A percentile compares a stretch with the other conserved stretches of the same genome.
These are phyloP conservation scores for Scolopax bukidnonensis DNA, from an alignment of 2,797 vertebrate species.

Conservation along the genomic window DNA sequence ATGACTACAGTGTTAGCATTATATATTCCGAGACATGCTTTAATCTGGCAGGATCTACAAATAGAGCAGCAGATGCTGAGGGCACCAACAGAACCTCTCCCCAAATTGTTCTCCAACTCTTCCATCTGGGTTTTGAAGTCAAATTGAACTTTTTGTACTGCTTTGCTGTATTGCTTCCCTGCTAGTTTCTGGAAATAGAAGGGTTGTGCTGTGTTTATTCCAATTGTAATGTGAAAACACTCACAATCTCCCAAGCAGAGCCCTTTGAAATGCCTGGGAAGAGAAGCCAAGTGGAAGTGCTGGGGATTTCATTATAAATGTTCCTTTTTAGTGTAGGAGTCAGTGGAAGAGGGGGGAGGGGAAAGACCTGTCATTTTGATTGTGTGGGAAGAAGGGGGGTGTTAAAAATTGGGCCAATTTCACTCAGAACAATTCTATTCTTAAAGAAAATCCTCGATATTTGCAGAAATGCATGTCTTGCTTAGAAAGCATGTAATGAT, in stretches of 20 bases:
- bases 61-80: slow-evolving; percentile 31
- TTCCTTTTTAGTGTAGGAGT: neutral
- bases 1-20: neutral
- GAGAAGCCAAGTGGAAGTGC: slow-evolving; percentile 32
- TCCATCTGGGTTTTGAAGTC: slow-evolving; percentile 7
- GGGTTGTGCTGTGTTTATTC: neutral
- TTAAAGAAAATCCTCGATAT: neutral
- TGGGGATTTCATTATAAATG: neutral
- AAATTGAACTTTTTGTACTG: neutral
- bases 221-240: neutral
- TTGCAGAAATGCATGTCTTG: neutral
- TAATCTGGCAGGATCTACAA: neutral
- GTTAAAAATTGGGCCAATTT: neutral
- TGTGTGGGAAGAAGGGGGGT: neutral
- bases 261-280: neutral
- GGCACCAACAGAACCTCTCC: neutral
- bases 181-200: neutral
- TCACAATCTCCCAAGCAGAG: neutral
- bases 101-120: neutral
- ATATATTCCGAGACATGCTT: neutral
- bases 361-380: neutral
- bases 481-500: neutral
- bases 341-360: neutral
- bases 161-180: neutral
- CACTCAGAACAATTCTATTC: neutral